Evolutionary conservation across 92 coral and sea anemone genomes (phyloP).

Genomic region (Phenganax stokvisi): DNA sequence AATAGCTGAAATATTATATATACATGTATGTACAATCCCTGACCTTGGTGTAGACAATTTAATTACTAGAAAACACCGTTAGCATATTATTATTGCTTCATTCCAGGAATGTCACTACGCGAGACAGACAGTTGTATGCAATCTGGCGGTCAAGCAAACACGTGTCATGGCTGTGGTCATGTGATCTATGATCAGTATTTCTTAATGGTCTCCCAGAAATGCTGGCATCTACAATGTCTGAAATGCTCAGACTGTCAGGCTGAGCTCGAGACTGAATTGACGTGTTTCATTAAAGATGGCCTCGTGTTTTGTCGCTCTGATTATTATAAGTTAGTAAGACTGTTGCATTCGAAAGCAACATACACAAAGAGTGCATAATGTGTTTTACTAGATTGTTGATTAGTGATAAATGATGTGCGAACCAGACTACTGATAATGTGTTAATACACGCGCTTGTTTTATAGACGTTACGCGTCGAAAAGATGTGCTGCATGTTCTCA

Average conservation of each 20-base stretch:
- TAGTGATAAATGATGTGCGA: too few relatives aligned
- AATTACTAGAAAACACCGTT: too few relatives aligned
- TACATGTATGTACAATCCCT: too few relatives aligned
- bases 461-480: constrained; percentile 74
- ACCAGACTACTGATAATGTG: background rate
- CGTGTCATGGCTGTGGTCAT: constrained; percentile 83
- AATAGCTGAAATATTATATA: too few relatives aligned
- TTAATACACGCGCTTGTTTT: too few relatives aligned
- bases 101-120: background rate
- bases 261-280: constrained; percentile 79
- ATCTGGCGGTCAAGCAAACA: background rate
- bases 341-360: too few relatives aligned
- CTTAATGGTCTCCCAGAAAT: constrained; percentile 78
- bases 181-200: constrained; percentile 77
- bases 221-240: constrained; percentile 87
- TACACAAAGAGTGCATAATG: too few relatives aligned
- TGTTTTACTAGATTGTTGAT: too few relatives aligned
- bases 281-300: constrained; percentile 87
- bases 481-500: constrained; percentile 76
- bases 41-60: too few relatives aligned
- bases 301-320: constrained; percentile 82
- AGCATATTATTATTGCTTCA: too few relatives aligned
- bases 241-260: constrained; percentile 83
- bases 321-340: constrained; percentile 67
- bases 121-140: background rate